These are phyloP conservation scores for Diadumene lineata DNA, from an alignment of 92 coral and sea anemone genomes.

Conservation along the genomic window DNA sequence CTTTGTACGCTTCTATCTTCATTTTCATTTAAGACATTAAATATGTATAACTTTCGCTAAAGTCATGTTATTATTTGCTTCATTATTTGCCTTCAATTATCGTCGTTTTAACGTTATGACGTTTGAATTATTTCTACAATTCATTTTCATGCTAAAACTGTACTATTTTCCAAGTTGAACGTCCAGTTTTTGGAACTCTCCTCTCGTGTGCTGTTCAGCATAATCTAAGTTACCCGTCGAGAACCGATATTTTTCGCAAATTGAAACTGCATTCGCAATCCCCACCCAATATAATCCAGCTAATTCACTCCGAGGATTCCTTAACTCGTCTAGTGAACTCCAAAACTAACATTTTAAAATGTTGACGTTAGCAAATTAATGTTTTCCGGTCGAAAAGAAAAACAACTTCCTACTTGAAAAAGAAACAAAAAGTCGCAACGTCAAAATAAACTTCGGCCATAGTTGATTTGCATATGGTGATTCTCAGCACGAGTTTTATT, in stretches of 20 bases:
- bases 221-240: no score
- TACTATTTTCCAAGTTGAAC: no score
- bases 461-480: neutral
- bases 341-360: no score
- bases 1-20: slow-evolving; percentile 3
- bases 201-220: no score
- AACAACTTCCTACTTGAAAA: neutral
- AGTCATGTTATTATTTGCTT: neutral
- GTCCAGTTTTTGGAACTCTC: no score
- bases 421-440: neutral
- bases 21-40: slow-evolving; percentile 9
- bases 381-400: neutral
- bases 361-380: no score
- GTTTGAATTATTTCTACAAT: neutral
- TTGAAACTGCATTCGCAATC: no score
- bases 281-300: no score
- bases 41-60: slow-evolving; percentile 2
- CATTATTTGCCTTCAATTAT: neutral
- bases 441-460: neutral
- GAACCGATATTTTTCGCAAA: no score
- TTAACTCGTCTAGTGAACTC: no score
- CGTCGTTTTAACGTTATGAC: slow-evolving; percentile 17
- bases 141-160: no score
- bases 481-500: neutral
- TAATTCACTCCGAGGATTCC: no score